Percentiles rank a stretch among this genome's conserved stretches.
phyloP scores from a whole-genome alignment of 1,140 invertebrate genomes.

The Neomicropteryx cornuta region DNA sequence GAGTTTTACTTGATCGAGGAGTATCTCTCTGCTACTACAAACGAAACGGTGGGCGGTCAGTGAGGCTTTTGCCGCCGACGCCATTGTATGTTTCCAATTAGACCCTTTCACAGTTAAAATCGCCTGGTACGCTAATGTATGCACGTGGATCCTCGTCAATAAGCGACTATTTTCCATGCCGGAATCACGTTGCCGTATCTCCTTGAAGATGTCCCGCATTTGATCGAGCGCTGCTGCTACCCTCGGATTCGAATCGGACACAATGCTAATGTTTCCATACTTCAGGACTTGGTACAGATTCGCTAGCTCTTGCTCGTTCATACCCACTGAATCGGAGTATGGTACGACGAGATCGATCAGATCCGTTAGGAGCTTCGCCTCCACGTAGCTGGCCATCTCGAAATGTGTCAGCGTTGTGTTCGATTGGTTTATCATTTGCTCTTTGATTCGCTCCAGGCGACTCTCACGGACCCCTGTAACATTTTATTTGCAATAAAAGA shows the following conservation, averaged over 20 bases:
- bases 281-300: conserved; percentile 62
- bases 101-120: conserved; percentile 60
- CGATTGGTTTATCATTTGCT: conserved; percentile 53
- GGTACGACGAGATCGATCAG: conserved; percentile 59
- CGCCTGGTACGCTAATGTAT: conserved; percentile 80
- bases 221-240: conserved; percentile 73
- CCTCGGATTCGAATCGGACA: conserved; percentile 69
- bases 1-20: conserved; percentile 55
- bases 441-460: conserved; percentile 53
- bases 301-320: conserved; percentile 82
- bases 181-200: conserved; percentile 36
- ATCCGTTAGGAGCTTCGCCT: conserved; percentile 54
- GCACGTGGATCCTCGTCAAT: conserved; percentile 72
- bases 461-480: conserved; percentile 49
- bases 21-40: conserved; percentile 64
- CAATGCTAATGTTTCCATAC: conserved; percentile 60
- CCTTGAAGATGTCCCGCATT: conserved; percentile 65
- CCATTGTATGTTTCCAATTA: conserved; percentile 64
- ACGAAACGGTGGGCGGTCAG: conserved; percentile 77
- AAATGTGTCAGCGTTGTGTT: conserved; percentile 62
- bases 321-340: conserved; percentile 75
- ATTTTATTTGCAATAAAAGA: no score
- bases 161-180: conserved; percentile 37
- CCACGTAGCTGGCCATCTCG: conserved; percentile 80
- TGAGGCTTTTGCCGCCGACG: conserved; percentile 75